phyloP scores from a whole-genome alignment of 2,888 invertebrate species.

The Petrophora chlorosata region DNA sequence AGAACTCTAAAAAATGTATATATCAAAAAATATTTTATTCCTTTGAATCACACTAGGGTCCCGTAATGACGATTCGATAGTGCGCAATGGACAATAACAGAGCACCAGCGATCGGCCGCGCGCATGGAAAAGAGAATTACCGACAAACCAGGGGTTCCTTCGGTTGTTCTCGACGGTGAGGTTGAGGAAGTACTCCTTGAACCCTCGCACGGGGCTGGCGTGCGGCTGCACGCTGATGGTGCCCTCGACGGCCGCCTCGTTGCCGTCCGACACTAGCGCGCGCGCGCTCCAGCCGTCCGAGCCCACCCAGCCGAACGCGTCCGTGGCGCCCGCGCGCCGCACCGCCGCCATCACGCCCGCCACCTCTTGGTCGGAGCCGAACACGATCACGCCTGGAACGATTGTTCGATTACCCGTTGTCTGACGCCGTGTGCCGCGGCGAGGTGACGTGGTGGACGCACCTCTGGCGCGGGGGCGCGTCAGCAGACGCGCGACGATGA shows the following conservation, averaged over 20 bases:
- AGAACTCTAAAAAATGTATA: slow-evolving; percentile 91
- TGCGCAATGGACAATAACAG: not conserved
- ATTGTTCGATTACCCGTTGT: slow-evolving; percentile 68
- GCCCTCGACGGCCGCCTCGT: slow-evolving; percentile 89
- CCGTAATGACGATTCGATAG: not conserved
- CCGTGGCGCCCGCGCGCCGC: slow-evolving; percentile 91
- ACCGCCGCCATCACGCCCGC: slow-evolving; percentile 97
- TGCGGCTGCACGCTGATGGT: slow-evolving; percentile 97
- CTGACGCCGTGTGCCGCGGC: slow-evolving; percentile 86
- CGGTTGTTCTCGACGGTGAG: slow-evolving; percentile 93
- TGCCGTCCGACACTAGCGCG: slow-evolving; percentile 92
- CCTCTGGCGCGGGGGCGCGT: slow-evolving; percentile 94
- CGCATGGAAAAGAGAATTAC: slow-evolving; percentile 75
- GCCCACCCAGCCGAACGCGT: slow-evolving; percentile 96
- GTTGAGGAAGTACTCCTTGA: slow-evolving; percentile 93
- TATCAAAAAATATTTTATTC: too few species aligned
- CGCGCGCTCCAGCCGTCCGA: slow-evolving; percentile 98
- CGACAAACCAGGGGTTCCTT: slow-evolving; percentile 97
- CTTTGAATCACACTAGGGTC: not conserved
- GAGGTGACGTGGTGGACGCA: slow-evolving; percentile 51
- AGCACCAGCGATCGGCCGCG: not conserved
- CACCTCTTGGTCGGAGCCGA: slow-evolving; percentile 98
- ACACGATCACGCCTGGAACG: slow-evolving; percentile 93
- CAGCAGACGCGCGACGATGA: slow-evolving; percentile 91
- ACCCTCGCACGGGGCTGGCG: slow-evolving; percentile 93